phyloP scores from a whole-genome alignment of 2,888 invertebrate genomes.

The Chymomyza procnemis region DNA sequence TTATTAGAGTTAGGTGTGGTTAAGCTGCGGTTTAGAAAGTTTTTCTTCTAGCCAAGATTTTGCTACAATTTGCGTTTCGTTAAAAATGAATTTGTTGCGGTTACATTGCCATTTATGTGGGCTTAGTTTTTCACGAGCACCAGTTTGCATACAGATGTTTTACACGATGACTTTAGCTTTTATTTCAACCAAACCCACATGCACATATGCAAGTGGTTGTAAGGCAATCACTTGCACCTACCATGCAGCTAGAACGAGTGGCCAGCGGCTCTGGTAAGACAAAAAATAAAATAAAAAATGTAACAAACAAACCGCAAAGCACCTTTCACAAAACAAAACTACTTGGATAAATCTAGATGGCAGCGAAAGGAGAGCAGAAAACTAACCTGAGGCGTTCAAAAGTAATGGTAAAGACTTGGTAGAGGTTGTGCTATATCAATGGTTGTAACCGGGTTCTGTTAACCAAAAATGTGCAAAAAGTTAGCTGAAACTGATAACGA shows the following conservation, averaged over 20 bases:
- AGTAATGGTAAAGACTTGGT: neutral
- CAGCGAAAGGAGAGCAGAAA: conserved; percentile 12
- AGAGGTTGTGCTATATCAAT: conserved; percentile 7
- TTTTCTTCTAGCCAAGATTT: conserved; percentile 10
- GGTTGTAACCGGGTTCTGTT: neutral
- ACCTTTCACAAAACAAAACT: conserved; percentile 19
- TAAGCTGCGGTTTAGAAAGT: conserved; percentile 15
- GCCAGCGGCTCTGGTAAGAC: conserved; percentile 10
- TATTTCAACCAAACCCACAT: neutral
- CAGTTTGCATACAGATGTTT: neutral
- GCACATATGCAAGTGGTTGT: conserved; percentile 54
- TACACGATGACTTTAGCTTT: neutral
- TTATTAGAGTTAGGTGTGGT: neutral
- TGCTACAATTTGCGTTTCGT: conserved; percentile 3
- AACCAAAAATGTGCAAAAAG: neutral
- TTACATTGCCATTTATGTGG: conserved; percentile 6
- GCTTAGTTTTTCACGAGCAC: conserved; percentile 15
- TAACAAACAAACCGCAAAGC: neutral
- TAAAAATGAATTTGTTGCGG: conserved; percentile 6
- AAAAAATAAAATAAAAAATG: neutral
- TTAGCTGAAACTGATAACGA: too few species aligned
- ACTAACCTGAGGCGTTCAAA: neutral
- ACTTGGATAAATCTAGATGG: conserved; percentile 15
- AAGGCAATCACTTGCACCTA: conserved; percentile 57
- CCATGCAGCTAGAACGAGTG: conserved; percentile 25